Base-by-base conservation (phyloP, 2,113 vertebrate species). In the Oreochromis niloticus region DNA sequence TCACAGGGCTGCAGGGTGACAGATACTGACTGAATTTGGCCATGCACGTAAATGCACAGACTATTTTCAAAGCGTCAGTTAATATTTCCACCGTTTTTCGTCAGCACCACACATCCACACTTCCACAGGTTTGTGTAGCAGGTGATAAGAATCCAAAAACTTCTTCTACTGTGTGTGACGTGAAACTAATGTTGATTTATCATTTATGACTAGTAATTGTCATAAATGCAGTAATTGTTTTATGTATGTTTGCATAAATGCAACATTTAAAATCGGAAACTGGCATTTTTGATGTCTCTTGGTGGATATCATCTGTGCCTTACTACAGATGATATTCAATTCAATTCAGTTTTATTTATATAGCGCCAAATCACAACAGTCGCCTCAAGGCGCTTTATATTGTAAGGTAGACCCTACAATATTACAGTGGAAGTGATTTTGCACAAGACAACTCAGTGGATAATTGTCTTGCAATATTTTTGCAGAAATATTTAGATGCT, bases 1-100 rank as follows among this genome's bases (percentile, higher is more conserved):
- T 88, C 89, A 89, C 68, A 71, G 46, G 41, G 48, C 88, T 75
- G 39, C 81, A 81, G 81, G 59, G 50, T 63, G 73, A 85, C 81
- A 80, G n/a, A 84, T 27, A 52, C 63, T 36, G 81, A 88, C 63
- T 73, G 41, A 87, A 85, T 80, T 61, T 66, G 85, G 57, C 14
- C 41, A 19, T 48, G 41, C 5, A 48, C 4, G 2, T 46, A 57
- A 41, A 75, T n/a, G 48, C 36, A 80, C 54, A 52, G n/a, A 24
- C n/a, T 22, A 27, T 68, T 89, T 84, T 59, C 24, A 46, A 43
- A 48, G 57, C 13, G 32, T 81, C 63, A 86, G 81, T 41, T 48
- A 66, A 30, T 43, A 41, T 84, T 86, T 89, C 3, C 56, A 80
- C 27, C 4, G 7, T 89, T 91, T 46, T 34, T 68, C 24, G 5